Percentiles rank a stretch among this genome's conserved stretches.
These are phyloP conservation scores for Coranthus polyacanthus DNA, from an alignment of 2,797 vertebrate genomes.

Conservation along the genomic window DNA sequence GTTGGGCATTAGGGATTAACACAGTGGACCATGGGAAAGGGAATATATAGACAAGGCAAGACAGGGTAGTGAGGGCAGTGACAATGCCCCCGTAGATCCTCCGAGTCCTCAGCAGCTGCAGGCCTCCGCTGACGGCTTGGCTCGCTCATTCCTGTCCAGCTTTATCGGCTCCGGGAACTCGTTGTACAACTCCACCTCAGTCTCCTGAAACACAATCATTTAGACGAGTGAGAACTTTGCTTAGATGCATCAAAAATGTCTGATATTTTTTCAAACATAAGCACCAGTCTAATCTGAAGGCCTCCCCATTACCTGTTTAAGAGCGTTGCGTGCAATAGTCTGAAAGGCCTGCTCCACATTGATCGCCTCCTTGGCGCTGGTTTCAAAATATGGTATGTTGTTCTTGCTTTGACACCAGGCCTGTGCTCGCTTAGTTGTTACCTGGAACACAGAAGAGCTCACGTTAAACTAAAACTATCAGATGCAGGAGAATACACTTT, in stretches of 20 bases:
- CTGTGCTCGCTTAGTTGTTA: slow-evolving; percentile 98
- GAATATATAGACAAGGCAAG: slow-evolving; percentile 85
- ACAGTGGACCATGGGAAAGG: slow-evolving; percentile 56
- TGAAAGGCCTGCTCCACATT: slow-evolving; percentile 99
- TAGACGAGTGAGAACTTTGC: no score
- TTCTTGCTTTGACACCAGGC: slow-evolving; percentile 99
- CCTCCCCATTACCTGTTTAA: slow-evolving; percentile 91
- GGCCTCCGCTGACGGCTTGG: slow-evolving; percentile 92
- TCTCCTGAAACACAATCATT: slow-evolving; percentile 87
- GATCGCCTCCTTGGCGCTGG: slow-evolving; percentile 99
- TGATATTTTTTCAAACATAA: no score
- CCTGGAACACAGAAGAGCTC: slow-evolving; percentile 80
- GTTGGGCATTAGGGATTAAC: slow-evolving; percentile 68
- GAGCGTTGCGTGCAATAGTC: slow-evolving; percentile 99
- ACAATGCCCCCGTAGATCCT: slow-evolving; percentile 52
- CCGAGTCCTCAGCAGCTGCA: slow-evolving; percentile 96
- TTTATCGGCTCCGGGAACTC: slow-evolving; percentile 99
- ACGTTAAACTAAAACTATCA: neutral
- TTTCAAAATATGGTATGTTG: slow-evolving; percentile 99
- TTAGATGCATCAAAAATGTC: no score
- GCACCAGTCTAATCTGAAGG: no score
- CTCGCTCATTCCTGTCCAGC: slow-evolving; percentile 95
- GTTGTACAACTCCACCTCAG: slow-evolving; percentile 99
- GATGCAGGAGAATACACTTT: neutral
- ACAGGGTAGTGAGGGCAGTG: slow-evolving; percentile 73